A percentile compares a stretch with the other conserved stretches of the same genome.
phyloP scores from a whole-genome alignment of 1,140 invertebrate genomes.

The Panulirus ornatus region DNA sequence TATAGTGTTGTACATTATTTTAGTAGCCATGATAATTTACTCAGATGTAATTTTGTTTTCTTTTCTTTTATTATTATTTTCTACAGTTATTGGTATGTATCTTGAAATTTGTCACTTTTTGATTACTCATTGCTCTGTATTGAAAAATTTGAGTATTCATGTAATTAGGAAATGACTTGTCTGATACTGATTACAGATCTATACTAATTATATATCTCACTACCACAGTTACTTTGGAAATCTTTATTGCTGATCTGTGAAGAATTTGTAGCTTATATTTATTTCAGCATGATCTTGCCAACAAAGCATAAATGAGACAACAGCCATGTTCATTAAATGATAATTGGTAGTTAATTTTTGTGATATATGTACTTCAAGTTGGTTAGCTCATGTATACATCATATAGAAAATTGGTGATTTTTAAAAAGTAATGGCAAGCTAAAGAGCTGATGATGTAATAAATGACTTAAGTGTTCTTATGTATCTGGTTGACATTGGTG shows the following conservation, averaged over 20 bases:
- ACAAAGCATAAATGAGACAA: not conserved
- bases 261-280: not conserved
- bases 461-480: slow-evolving; percentile 52
- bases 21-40: not conserved
- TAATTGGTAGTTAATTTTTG: slow-evolving; percentile 17
- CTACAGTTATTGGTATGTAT: too few relatives aligned
- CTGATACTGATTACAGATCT: not conserved
- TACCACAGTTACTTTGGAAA: not conserved
- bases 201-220: not conserved
- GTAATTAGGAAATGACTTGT: not conserved
- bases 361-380: slow-evolving; percentile 24
- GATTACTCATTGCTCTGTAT: too few relatives aligned
- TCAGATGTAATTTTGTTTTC: not conserved
- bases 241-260: not conserved
- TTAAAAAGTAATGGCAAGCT: not conserved
- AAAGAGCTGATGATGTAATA: slow-evolving; percentile 20
- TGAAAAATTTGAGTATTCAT: not conserved
- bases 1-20: not conserved
- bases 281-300: slow-evolving; percentile 21
- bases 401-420: slow-evolving; percentile 3
- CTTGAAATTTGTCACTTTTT: too few relatives aligned
- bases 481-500: slow-evolving; percentile 27
- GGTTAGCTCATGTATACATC: slow-evolving; percentile 28
- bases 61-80: not conserved
- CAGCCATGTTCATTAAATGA: slow-evolving; percentile 6